Conservation (phyloP, 2,888 invertebrate species). For the Dorcus hopei region DNA sequence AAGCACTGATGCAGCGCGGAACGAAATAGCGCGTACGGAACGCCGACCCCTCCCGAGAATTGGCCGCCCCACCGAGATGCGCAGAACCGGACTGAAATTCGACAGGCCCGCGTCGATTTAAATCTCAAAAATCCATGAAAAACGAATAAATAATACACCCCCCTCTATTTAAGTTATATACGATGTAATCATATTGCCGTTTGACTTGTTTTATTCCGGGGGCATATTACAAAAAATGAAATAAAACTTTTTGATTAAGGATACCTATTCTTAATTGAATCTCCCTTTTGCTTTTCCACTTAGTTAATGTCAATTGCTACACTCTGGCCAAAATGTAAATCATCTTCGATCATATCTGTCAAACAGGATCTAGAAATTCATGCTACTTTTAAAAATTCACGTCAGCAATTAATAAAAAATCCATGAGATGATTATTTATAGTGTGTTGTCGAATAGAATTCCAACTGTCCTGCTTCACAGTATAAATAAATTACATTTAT, state of each 20-base stretch:
- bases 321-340: too few species aligned
- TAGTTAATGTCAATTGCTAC: too few species aligned
- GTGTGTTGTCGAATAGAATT: too few species aligned
- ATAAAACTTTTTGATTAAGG: constrained; percentile 15
- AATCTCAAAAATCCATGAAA: constrained; percentile 54
- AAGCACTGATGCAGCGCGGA: constrained; percentile 34
- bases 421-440: too few species aligned
- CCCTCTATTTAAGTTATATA: constrained; percentile 28
- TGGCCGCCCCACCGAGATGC: constrained; percentile 26
- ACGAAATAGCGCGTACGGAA: constrained; percentile 43
- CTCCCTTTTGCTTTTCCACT: too few species aligned
- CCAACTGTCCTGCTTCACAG: too few species aligned
- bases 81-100: constrained; percentile 32
- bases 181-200: constrained; percentile 35
- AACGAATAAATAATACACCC: constrained; percentile 51
- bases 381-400: too few species aligned
- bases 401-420: too few species aligned
- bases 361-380: too few species aligned
- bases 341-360: too few species aligned
- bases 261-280: constrained; percentile 3
- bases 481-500: too few species aligned
- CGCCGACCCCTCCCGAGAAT: constrained; percentile 39
- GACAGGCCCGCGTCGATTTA: constrained; percentile 52
- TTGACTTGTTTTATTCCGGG: constrained; percentile 20
- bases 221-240: constrained; percentile 14